A percentile compares a stretch with the other conserved stretches of the same genome.
Conservation (phyloP, 2,888 invertebrate genomes). For the Hydrotaea diabolus region DNA sequence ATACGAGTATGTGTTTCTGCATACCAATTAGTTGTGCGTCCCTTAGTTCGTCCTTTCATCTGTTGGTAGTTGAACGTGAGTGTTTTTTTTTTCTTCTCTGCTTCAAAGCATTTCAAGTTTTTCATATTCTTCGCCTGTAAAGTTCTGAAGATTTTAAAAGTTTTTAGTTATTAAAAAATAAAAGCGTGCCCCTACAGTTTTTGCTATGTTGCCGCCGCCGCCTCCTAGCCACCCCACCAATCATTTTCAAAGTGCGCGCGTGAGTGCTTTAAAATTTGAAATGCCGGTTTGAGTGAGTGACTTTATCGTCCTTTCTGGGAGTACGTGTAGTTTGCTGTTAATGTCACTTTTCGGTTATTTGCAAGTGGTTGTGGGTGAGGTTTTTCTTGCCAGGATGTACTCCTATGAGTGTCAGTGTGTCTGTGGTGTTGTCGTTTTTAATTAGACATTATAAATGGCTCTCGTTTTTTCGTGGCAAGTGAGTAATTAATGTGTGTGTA, state of each 20-base stretch:
- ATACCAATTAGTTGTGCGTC: background rate
- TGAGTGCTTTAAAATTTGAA: too few species aligned
- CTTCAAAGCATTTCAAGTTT: background rate
- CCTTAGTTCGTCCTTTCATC: background rate
- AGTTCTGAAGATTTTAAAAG: slow-evolving; percentile 8
- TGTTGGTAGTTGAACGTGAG: too few species aligned
- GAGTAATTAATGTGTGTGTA: slow-evolving; percentile 72
- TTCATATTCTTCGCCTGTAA: background rate
- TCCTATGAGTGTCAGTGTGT: background rate
- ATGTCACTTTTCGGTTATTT: background rate
- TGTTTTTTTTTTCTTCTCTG: too few species aligned
- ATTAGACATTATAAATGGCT: slow-evolving; percentile 28
- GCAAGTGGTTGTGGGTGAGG: too few species aligned
- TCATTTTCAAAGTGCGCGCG: too few species aligned
- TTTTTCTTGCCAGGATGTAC: too few species aligned
- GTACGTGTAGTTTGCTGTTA: slow-evolving; percentile 14
- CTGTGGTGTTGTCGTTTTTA: slow-evolving; percentile 24
- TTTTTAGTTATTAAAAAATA: slow-evolving; percentile 21
- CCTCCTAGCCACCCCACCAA: too few species aligned
- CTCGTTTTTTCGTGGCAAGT: slow-evolving; percentile 30
- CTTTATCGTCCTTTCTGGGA: background rate
- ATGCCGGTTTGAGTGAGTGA: background rate
- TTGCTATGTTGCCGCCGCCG: too few species aligned
- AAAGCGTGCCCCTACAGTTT: background rate
- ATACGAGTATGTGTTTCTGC: too few species aligned